Evolutionary conservation across 2,797 vertebrate genomes (phyloP).

Genomic region (Sternarchorhynchus goeldii): DNA sequence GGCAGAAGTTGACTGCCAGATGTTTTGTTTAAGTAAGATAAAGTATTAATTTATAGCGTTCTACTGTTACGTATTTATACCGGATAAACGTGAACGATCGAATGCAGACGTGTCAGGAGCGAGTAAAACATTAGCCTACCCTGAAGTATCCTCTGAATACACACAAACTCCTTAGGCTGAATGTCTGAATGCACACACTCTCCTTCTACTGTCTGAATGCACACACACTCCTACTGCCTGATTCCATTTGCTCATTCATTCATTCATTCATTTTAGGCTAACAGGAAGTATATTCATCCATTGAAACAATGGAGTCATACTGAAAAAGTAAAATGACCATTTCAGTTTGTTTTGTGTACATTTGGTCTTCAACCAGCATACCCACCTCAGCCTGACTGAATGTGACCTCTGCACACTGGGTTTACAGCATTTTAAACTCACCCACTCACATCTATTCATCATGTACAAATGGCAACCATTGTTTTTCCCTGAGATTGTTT

Average conservation of each 20-base stretch:
- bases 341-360: conserved; percentile 4
- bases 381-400: neutral
- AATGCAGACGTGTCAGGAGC: neutral
- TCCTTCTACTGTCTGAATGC: neutral
- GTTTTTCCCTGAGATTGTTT: conserved; percentile 30
- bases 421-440: conserved; percentile 6
- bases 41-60: neutral
- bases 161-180: neutral
- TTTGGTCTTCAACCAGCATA: neutral
- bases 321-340: conserved; percentile 1
- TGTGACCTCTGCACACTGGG: conserved; percentile 5
- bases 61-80: neutral
- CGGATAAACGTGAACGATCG: too few relatives aligned
- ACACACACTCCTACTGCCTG: neutral
- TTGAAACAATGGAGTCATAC: conserved; percentile 5
- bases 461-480: conserved; percentile 24
- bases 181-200: neutral
- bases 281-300: conserved; percentile 24
- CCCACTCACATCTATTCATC: conserved; percentile 26
- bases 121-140: neutral
- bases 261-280: conserved; percentile 1
- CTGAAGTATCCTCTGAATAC: neutral
- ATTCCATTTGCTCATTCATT: neutral
- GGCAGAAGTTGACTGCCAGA: neutral
- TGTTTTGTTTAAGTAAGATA: too few relatives aligned